These are phyloP conservation scores for Hydractinia echinata DNA, from an alignment of 30 jellyfish, hydroid and myxozoan species.

Conservation along the genomic window DNA sequence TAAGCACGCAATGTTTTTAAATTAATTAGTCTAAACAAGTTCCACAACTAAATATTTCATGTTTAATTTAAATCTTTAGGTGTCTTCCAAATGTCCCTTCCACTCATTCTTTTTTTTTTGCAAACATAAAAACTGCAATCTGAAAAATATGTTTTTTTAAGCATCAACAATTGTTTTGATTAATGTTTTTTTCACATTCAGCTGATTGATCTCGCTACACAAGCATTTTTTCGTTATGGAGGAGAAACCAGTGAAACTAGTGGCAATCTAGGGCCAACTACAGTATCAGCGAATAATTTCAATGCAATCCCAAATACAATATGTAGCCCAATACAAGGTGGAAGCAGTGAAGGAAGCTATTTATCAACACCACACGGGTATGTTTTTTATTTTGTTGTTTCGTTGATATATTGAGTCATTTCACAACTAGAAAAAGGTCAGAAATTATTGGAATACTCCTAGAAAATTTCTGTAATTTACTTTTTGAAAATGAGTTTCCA, in stretches of 20 bases:
- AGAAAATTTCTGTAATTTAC: too few species aligned
- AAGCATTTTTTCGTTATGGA: constrained; percentile 84
- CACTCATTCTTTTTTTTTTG: too few species aligned
- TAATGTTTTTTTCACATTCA: constrained; percentile 10
- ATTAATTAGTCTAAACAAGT: too few species aligned
- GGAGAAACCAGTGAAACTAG: constrained; percentile 5
- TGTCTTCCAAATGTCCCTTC: too few species aligned
- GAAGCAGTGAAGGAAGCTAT: constrained; percentile 88
- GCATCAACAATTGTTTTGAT: not conserved
- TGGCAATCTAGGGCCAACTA: not conserved
- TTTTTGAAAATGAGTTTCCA: too few species aligned
- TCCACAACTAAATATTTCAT: too few species aligned
- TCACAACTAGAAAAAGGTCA: not conserved
- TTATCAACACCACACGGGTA: constrained; percentile 79
- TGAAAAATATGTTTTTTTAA: not conserved
- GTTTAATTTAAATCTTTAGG: too few species aligned
- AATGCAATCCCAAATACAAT: constrained; percentile 14
- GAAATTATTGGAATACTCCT: not conserved
- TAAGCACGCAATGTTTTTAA: too few species aligned
- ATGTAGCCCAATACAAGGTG: constrained; percentile 85
- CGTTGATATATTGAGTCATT: too few species aligned
- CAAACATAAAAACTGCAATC: not conserved
- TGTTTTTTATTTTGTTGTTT: not conserved
- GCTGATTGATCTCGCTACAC: constrained; percentile 79
- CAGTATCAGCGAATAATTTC: constrained; percentile 38